Evolutionary conservation across 2,888 invertebrate species (phyloP), one percentile per base, ranked within the genome.

Genomic region (Erebia ligea): DNA sequence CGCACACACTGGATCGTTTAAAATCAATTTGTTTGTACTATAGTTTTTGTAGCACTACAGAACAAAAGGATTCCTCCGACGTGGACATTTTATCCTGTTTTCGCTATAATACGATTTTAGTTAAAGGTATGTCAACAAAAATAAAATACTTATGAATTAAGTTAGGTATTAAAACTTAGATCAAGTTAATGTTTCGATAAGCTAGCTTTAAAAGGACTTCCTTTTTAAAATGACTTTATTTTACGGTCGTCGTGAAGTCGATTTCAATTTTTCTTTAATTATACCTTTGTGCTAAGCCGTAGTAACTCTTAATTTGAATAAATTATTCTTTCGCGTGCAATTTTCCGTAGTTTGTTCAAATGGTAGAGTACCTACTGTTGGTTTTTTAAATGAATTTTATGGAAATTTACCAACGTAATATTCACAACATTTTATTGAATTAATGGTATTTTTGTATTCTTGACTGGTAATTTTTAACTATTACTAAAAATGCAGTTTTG

Each of bases 221-320:
- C 68, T 72, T 69, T 68, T 61, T 58, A 70, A 74, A 76, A 73
- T 69, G 58, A 72, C 72, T 75, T 71, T 68, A 68, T 74, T 76
- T 75, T 72, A 71, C 71, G 59, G 64, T 57, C 63, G 68, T 19
- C 69, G 62, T 65, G 58, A 70, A 68, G 73, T 71, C 70, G 69
- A 69, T 74, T 74, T 75, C 73, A 74, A 75, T 76, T 75, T 73
- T 72, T 71, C 73, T 71, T 62, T 67, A 71, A 74, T 74, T 72
- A 70, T 72, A 66, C 72, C 65, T 70, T 74, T 72, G 68, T 68
- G 72, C 62, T 67, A 68, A 63, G 62, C 70, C 69, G 45, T 62
- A 62, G 70, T 63, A 67, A 68, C 50, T 68, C 68, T 74, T 72
- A 74, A 74, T 72, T 70, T 74, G 67, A 74, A 74, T 70, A 72